A percentile compares a stretch with the other conserved stretches of the same genome.
Evolutionary conservation across 2,888 invertebrate species (phyloP).

Genomic region (Drepanosiphum platanoidis): DNA sequence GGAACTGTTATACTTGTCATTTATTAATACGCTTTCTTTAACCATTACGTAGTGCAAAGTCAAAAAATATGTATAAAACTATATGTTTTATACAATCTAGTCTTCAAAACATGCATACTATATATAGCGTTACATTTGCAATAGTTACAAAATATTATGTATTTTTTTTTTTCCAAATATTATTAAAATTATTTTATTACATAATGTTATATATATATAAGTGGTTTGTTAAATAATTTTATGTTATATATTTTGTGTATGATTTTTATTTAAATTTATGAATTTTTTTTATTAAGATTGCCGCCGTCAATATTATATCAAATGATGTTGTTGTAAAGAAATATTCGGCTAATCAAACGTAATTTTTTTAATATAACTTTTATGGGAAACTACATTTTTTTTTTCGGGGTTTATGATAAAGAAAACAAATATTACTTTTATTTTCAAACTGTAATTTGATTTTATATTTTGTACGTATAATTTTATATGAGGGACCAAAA

Average conservation of each 20-base stretch:
- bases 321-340: slow-evolving; percentile 17
- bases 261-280: slow-evolving; percentile 8
- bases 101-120: slow-evolving; percentile 43
- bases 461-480: slow-evolving; percentile 29
- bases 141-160: slow-evolving; percentile 34
- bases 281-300: background rate
- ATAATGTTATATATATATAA: background rate
- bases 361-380: slow-evolving; percentile 9
- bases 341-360: background rate
- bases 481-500: slow-evolving; percentile 52
- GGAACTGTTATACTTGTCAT: background rate
- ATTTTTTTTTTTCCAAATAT: slow-evolving; percentile 14
- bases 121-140: slow-evolving; percentile 26
- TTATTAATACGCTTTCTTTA: background rate
- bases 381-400: background rate
- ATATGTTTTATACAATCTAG: slow-evolving; percentile 48
- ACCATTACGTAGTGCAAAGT: slow-evolving; percentile 26
- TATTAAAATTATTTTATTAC: slow-evolving; percentile 32
- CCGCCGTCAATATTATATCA: slow-evolving; percentile 21
- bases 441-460: slow-evolving; percentile 33
- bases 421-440: background rate
- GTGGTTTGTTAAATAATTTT: slow-evolving; percentile 51
- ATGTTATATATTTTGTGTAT: slow-evolving; percentile 27
- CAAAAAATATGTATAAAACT: background rate
- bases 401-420: background rate